Conservation (phyloP, 2,888 invertebrate species). For the Cosmia trapezina region DNA sequence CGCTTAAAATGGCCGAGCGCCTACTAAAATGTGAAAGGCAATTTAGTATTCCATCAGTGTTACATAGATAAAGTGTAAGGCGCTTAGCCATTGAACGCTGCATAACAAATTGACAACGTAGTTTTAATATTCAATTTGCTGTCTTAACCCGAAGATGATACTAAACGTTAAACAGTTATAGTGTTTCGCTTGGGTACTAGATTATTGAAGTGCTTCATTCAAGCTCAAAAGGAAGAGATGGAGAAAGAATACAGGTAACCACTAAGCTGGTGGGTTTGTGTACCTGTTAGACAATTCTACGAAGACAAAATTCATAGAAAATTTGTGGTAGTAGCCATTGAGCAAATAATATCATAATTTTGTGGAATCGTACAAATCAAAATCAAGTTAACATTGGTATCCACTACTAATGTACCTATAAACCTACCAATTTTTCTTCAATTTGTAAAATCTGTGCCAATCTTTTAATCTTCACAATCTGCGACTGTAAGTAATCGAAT, state of each 20-base stretch:
- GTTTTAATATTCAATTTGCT: constrained; percentile 67
- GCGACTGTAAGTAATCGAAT: constrained; percentile 44
- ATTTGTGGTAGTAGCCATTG: not conserved
- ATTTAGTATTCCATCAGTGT: constrained; percentile 66
- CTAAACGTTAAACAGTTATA: constrained; percentile 43
- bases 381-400: too few species aligned
- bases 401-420: too few species aligned
- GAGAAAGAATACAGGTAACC: not conserved
- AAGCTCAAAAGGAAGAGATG: not conserved
- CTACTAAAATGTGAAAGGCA: constrained; percentile 64
- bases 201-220: not conserved
- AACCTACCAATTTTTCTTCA: constrained; percentile 5
- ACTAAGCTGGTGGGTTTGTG: not conserved
- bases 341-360: not conserved
- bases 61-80: constrained; percentile 66
- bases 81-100: constrained; percentile 61
- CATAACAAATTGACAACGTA: constrained; percentile 65
- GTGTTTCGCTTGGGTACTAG: constrained; percentile 2
- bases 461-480: constrained; percentile 56
- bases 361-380: not conserved
- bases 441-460: constrained; percentile 35
- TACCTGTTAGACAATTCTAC: not conserved
- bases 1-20: constrained; percentile 49
- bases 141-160: constrained; percentile 53
- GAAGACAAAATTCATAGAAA: not conserved